Conservation (phyloP, 2,888 invertebrate species). For the Camptogramma bilineatum region DNA sequence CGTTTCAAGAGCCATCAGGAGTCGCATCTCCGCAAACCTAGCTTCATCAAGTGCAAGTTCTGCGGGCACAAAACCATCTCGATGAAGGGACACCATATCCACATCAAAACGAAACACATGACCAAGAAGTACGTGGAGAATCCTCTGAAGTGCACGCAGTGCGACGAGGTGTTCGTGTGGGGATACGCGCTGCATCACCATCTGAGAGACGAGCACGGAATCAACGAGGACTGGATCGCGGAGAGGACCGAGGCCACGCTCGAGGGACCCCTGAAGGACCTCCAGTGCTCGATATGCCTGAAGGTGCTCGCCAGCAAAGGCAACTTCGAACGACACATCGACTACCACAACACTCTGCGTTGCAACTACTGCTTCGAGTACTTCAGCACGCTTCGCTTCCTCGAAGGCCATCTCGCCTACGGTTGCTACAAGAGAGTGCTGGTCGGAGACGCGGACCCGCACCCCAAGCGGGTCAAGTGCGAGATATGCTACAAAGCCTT, state of each 20-base stretch:
- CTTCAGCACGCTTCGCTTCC: constrained; percentile 73
- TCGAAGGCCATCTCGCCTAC: constrained; percentile 78
- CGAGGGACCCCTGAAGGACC: constrained; percentile 70
- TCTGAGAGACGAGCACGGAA: constrained; percentile 69
- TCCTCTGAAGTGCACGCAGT: constrained; percentile 74
- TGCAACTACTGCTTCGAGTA: constrained; percentile 82
- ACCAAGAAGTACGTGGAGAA: constrained; percentile 71
- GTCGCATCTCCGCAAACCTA: constrained; percentile 73
- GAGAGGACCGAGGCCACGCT: constrained; percentile 62
- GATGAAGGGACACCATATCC: constrained; percentile 69
- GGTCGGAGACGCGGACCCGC: constrained; percentile 74
- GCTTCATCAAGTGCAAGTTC: constrained; percentile 79
- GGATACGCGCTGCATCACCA: constrained; percentile 79
- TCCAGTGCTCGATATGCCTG: constrained; percentile 79
- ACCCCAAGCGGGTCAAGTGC: constrained; percentile 76
- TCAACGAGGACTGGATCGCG: constrained; percentile 77
- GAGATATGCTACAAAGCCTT: constrained; percentile 80
- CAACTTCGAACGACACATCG: constrained; percentile 80
- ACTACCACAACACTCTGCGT: constrained; percentile 78
- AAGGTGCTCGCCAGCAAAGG: constrained; percentile 78
- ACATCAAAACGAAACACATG: constrained; percentile 72
- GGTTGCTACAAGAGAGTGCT: constrained; percentile 76
- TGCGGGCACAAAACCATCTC: constrained; percentile 78
- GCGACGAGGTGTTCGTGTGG: constrained; percentile 70
- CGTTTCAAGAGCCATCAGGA: constrained; percentile 71